These are phyloP conservation scores for Nylanderia fulva DNA, from an alignment of 1,140 invertebrate species.

Conservation along the genomic window DNA sequence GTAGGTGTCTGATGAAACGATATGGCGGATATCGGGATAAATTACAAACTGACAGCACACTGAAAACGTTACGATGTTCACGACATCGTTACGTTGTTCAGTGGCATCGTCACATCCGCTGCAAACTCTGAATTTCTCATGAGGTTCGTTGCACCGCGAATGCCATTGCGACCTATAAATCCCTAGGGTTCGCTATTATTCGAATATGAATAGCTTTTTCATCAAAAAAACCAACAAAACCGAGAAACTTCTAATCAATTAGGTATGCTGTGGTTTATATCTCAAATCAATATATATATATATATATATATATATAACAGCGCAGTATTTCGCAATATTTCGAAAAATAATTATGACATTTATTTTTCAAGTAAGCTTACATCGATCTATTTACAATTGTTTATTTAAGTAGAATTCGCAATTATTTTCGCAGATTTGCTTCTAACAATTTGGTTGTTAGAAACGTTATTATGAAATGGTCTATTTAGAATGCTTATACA, in stretches of 20 bases:
- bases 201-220: constrained; percentile 1
- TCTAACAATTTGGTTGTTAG: constrained; percentile 1
- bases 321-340: background rate
- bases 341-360: background rate
- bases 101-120: background rate
- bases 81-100: constrained; percentile 27
- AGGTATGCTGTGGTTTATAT: background rate
- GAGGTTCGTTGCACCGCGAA: background rate
- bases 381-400: background rate
- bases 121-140: constrained; percentile 28
- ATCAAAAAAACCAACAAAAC: background rate
- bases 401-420: background rate
- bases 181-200: background rate
- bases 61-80: constrained; percentile 33
- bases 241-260: background rate
- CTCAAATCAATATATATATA: background rate
- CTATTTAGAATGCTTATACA: background rate
- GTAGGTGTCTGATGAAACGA: constrained; percentile 67
- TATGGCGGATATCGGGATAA: constrained; percentile 67
- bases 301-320: too few species aligned
- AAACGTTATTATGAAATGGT: background rate
- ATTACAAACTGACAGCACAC: constrained; percentile 59
- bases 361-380: background rate
- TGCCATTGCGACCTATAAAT: constrained; percentile 27
- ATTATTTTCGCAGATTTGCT: constrained; percentile 1